Evolutionary conservation across 2,113 vertebrate genomes (phyloP).

Genomic region (Sander vitreus): DNA sequence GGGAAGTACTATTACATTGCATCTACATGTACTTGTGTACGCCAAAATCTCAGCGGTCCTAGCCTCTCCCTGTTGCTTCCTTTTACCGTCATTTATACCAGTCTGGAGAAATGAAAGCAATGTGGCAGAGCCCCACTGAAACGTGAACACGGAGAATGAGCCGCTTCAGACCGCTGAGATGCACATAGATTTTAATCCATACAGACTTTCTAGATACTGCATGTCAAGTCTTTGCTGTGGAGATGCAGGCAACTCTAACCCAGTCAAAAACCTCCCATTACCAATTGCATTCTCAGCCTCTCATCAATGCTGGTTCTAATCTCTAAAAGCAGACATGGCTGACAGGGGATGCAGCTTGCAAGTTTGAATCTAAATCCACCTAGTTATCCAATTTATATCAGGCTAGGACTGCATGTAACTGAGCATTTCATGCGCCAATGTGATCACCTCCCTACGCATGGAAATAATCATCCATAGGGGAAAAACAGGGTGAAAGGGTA

Average conservation of each 20-base stretch:
- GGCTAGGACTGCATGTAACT: not conserved
- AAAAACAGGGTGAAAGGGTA: not conserved
- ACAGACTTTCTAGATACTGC: constrained; percentile 59
- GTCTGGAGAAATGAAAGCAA: not conserved
- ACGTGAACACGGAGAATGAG: constrained; percentile 28
- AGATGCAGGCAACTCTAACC: constrained; percentile 64
- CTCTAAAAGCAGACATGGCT: constrained; percentile 59
- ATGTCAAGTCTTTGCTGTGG: constrained; percentile 56
- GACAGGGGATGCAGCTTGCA: constrained; percentile 3
- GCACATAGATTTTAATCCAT: constrained; percentile 61
- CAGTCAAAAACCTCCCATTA: constrained; percentile 24
- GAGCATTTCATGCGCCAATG: constrained; percentile 8
- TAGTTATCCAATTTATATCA: not conserved
- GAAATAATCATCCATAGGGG: not conserved
- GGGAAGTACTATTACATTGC: constrained; percentile 64
- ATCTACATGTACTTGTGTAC: constrained; percentile 68
- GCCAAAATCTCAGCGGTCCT: constrained; percentile 53
- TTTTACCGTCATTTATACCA: not conserved
- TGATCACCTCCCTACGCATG: not conserved
- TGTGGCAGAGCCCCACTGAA: too few species aligned
- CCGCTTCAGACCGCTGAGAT: constrained; percentile 40
- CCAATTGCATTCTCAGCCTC: constrained; percentile 32
- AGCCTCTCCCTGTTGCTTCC: constrained; percentile 9
- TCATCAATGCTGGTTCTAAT: constrained; percentile 65
- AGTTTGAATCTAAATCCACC: not conserved